phyloP scores from a whole-genome alignment of 2,888 invertebrate genomes.

The Lutraria lutraria region DNA sequence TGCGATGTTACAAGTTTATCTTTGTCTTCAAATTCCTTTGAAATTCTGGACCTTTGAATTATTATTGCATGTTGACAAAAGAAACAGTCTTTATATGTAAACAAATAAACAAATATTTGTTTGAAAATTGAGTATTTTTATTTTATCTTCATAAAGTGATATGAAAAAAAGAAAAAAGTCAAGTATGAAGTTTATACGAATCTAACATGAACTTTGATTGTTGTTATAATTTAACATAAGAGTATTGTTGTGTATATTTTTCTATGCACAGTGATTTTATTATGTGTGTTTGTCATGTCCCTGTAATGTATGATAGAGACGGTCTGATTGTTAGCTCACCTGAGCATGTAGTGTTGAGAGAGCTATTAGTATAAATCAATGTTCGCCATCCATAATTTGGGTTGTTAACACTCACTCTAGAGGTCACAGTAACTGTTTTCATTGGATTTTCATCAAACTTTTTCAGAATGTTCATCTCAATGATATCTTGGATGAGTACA shows the following conservation, averaged over 20 bases:
- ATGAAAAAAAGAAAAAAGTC: neutral
- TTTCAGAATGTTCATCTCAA: too few relatives aligned
- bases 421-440: too few relatives aligned
- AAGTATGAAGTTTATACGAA: neutral
- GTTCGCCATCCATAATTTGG: too few relatives aligned
- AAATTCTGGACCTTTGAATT: constrained; percentile 37
- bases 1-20: constrained; percentile 17
- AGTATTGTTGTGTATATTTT: neutral
- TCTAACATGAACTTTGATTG: neutral
- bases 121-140: constrained; percentile 17
- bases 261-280: neutral
- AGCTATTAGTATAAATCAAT: too few relatives aligned
- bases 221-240: constrained; percentile 2
- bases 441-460: too few relatives aligned
- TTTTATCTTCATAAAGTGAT: neutral
- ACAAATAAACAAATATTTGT: constrained; percentile 40
- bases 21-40: constrained; percentile 30
- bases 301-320: neutral
- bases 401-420: too few relatives aligned
- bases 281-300: neutral
- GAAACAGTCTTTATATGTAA: neutral
- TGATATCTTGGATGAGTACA: too few relatives aligned
- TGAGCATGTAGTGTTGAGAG: too few relatives aligned
- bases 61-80: constrained; percentile 17
- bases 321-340: too few relatives aligned